phyloP scores from a whole-genome alignment of 2,113 vertebrate species.

The Corvus moneduloides region DNA sequence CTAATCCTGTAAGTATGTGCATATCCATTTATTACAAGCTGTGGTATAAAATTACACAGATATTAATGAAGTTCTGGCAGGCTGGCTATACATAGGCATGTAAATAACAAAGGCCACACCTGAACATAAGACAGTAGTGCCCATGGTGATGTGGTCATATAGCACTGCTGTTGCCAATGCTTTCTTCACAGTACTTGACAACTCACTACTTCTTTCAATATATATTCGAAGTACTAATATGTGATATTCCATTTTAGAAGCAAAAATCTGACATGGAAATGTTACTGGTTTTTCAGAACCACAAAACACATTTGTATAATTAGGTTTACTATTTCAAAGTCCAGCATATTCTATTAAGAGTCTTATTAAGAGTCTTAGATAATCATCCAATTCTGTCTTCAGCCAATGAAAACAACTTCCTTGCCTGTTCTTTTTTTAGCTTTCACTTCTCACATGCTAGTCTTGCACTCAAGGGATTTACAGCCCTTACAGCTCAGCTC shows the following conservation, averaged over 20 bases:
- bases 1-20: background rate
- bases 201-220: background rate
- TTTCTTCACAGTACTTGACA: background rate
- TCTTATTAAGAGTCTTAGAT: background rate
- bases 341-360: background rate
- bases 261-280: background rate
- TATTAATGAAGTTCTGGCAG: background rate
- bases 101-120: background rate
- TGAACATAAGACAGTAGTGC: background rate
- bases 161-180: background rate
- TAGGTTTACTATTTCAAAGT: background rate
- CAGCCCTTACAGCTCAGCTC: background rate
- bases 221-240: background rate
- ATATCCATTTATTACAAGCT: background rate
- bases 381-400: background rate
- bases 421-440: background rate
- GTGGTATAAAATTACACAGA: background rate
- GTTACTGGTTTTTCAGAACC: background rate
- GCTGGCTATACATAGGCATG: background rate
- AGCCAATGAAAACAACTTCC: background rate
- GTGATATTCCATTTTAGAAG: background rate
- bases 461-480: background rate
- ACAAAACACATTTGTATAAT: background rate
- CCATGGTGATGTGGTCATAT: background rate
- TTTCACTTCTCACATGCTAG: background rate